phyloP scores from a whole-genome alignment of 2,113 vertebrate species.

The Tachysurus fulvidraco region DNA sequence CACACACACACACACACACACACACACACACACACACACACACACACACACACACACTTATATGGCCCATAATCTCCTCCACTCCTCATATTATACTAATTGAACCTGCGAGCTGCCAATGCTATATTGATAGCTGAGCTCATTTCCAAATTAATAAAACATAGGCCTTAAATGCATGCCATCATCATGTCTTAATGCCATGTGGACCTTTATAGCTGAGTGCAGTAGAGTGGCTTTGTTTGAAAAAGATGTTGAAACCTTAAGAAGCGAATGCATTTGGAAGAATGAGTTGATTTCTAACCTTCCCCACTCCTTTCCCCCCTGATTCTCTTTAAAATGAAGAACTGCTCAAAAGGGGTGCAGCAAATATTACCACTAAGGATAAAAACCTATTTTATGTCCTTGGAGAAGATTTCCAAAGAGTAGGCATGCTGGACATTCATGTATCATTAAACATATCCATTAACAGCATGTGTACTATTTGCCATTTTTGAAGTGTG shows the following conservation, averaged over 20 bases:
- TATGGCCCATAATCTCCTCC: slow-evolving; percentile 75
- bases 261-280: slow-evolving; percentile 57
- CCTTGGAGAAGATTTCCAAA: slow-evolving; percentile 14
- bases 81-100: slow-evolving; percentile 77
- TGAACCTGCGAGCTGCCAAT: slow-evolving; percentile 74
- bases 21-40: slow-evolving; percentile 48
- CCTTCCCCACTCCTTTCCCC: not conserved
- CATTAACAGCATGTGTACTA: slow-evolving; percentile 9
- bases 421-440: slow-evolving; percentile 17
- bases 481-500: not conserved
- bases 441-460: slow-evolving; percentile 30
- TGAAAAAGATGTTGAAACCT: slow-evolving; percentile 68
- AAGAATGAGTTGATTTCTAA: not conserved
- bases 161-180: slow-evolving; percentile 68
- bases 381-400: slow-evolving; percentile 17
- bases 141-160: slow-evolving; percentile 80
- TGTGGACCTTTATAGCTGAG: slow-evolving; percentile 69
- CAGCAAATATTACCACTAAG: slow-evolving; percentile 21
- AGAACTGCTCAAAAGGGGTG: not conserved
- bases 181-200: slow-evolving; percentile 71
- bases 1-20: slow-evolving; percentile 57
- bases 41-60: slow-evolving; percentile 64
- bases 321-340: slow-evolving; percentile 6
- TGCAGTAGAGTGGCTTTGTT: slow-evolving; percentile 61
- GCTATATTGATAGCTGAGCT: slow-evolving; percentile 77